These are phyloP conservation scores for Merodon equestris DNA, from an alignment of 2,888 invertebrate genomes.

Conservation along the genomic window DNA sequence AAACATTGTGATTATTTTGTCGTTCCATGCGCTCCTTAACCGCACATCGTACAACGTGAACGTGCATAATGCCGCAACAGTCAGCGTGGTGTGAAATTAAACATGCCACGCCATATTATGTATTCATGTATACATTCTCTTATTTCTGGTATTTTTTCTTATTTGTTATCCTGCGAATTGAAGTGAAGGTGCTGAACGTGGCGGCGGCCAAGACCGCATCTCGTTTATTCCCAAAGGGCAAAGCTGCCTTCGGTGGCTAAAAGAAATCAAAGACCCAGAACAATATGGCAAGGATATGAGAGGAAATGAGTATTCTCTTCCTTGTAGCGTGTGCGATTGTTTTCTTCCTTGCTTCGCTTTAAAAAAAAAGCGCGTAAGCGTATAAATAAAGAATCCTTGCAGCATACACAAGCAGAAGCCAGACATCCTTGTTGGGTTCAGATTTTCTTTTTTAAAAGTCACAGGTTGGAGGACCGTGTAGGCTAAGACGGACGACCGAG, in stretches of 20 bases:
- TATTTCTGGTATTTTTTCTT: background rate
- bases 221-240: conserved; percentile 58
- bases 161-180: conserved; percentile 22
- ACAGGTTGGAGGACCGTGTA: background rate
- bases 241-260: background rate
- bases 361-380: conserved; percentile 17
- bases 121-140: conserved; percentile 59
- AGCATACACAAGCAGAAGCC: conserved; percentile 26
- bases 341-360: conserved; percentile 18
- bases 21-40: conserved; percentile 54
- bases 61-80: conserved; percentile 68
- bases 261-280: conserved; percentile 57
- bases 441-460: conserved; percentile 5
- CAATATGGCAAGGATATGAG: conserved; percentile 56
- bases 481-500: background rate
- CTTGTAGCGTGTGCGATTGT: conserved; percentile 39
- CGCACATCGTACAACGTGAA: conserved; percentile 58
- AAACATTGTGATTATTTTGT: conserved; percentile 64
- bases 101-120: conserved; percentile 68
- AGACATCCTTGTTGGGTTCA: conserved; percentile 57
- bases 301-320: conserved; percentile 40
- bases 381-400: conserved; percentile 64
- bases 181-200: conserved; percentile 11
- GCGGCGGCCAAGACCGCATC: conserved; percentile 49
- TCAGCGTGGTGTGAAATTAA: conserved; percentile 68